Conservation (phyloP, 2,113 vertebrate genomes). For the Pandion haliaetus region DNA sequence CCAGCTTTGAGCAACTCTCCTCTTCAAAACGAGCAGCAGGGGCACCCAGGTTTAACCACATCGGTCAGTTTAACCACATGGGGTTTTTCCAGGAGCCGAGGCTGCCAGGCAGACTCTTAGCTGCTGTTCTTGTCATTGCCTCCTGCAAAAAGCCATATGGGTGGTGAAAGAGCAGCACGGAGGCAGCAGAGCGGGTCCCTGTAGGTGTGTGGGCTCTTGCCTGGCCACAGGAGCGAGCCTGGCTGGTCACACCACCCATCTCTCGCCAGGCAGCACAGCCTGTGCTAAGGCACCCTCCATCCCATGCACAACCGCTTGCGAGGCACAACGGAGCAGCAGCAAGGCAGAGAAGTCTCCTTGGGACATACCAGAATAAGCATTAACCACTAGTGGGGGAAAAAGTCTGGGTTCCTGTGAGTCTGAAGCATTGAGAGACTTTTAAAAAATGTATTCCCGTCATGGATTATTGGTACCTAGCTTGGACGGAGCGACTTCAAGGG, state of each 20-base stretch:
- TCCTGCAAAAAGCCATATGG: fast-evolving
- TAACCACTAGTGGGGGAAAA: background rate
- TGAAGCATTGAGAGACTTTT: background rate
- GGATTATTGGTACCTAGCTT: background rate
- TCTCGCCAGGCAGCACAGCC: background rate
- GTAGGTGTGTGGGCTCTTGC: background rate
- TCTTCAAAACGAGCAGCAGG: background rate
- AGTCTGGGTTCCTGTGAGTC: background rate
- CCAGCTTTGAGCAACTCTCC: background rate
- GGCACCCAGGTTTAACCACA: too few species aligned
- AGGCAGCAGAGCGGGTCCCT: background rate
- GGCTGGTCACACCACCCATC: background rate
- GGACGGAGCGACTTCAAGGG: background rate
- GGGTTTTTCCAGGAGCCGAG: background rate
- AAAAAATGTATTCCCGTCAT: background rate
- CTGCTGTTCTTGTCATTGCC: background rate
- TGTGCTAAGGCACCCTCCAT: background rate
- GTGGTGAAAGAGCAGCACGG: background rate
- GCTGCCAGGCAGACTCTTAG: background rate
- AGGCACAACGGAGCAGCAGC: background rate
- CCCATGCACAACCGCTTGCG: background rate
- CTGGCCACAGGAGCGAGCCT: fast-evolving
- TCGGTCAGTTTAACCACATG: background rate
- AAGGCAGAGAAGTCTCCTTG: background rate
- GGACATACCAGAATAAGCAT: background rate